phyloP scores from a whole-genome alignment of 92 coral and sea anemone species.

The Heteractis magnifica region DNA sequence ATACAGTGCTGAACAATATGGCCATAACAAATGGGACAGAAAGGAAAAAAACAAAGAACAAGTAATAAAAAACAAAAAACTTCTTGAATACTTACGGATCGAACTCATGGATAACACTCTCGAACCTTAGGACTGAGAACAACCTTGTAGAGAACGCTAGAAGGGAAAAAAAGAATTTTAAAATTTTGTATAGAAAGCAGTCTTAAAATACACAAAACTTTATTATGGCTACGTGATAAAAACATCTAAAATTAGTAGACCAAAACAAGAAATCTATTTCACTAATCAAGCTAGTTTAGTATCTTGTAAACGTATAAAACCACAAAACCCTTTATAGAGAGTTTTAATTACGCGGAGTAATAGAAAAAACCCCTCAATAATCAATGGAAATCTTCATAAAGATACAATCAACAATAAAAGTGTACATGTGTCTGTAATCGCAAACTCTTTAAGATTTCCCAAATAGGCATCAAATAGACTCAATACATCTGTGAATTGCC shows the following conservation, averaged over 20 bases:
- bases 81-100: constrained; percentile 87
- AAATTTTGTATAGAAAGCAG: neutral
- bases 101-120: constrained; percentile 98
- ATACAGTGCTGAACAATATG: neutral
- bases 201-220: neutral
- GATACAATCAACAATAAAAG: neutral
- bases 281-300: neutral
- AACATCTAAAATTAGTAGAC: neutral
- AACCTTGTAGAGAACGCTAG: constrained; percentile 93
- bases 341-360: neutral
- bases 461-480: neutral
- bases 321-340: neutral
- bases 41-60: neutral
- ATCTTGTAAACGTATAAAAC: neutral
- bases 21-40: neutral
- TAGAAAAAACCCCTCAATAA: neutral
- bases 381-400: neutral
- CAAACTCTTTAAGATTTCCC: neutral
- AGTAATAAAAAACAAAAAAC: neutral
- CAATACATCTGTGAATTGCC: neutral
- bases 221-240: neutral
- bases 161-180: constrained; percentile 11
- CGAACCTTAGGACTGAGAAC: constrained; percentile 95
- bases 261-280: neutral
- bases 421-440: neutral